phyloP scores from a whole-genome alignment of 2,888 invertebrate genomes.

The Sarcophaga rosellei region DNA sequence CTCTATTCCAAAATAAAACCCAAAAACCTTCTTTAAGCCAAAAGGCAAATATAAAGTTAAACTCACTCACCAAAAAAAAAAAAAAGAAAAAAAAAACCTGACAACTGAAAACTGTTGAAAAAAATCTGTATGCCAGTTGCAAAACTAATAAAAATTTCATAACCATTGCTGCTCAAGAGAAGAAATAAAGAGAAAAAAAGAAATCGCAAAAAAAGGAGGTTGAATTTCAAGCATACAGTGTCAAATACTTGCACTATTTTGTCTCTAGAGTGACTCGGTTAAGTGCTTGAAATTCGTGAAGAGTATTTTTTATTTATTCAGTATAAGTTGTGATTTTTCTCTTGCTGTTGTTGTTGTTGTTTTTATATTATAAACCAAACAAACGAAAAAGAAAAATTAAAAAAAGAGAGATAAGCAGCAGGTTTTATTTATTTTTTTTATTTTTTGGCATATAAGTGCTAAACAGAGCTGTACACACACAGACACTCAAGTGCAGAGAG shows the following conservation, averaged over 20 bases:
- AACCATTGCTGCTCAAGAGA: constrained; percentile 2
- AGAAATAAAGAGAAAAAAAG: neutral
- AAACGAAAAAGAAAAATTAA: neutral
- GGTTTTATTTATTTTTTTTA: constrained; percentile 46
- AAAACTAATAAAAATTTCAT: constrained; percentile 6
- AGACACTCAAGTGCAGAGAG: neutral
- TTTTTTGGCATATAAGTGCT: constrained; percentile 63
- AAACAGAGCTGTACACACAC: constrained; percentile 18
- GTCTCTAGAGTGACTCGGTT: neutral
- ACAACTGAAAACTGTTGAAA: neutral
- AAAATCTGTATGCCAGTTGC: neutral
- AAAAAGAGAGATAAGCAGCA: constrained; percentile 33
- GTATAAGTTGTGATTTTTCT: neutral
- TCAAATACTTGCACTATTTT: neutral
- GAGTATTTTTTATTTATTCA: neutral
- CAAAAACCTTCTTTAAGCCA: neutral
- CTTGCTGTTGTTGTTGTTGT: constrained; percentile 12
- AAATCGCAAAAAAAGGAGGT: neutral
- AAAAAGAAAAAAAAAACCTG: neutral
- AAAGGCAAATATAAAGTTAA: constrained; percentile 23
- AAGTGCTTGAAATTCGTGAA: neutral
- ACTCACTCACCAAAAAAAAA: neutral
- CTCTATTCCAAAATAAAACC: neutral
- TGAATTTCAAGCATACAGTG: constrained; percentile 4
- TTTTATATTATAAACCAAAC: too few relatives aligned